Base-by-base conservation (phyloP, 2,113 vertebrate species). In the Otis tarda region DNA sequence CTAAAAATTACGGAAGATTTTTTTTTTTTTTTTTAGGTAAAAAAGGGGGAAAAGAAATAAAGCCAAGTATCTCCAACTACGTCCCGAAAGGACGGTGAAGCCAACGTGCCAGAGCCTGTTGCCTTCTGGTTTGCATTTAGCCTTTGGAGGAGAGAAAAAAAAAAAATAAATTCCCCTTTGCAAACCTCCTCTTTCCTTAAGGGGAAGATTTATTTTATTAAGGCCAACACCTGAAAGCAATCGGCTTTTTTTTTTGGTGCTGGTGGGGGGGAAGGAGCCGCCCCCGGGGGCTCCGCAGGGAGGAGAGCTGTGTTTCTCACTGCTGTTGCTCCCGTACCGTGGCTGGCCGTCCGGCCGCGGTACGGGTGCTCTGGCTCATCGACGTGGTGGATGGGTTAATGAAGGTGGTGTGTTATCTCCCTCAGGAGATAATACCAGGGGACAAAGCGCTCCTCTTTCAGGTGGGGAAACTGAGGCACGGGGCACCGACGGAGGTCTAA, bases 151-250 rank as follows among this genome's bases (percentile, higher is more conserved):
- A 43, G 41, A 16, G n/a, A 43, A 43, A 55, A 49, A 20, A 87
- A 85, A 87, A 67, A 30, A 50, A 3, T 10, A 41, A 41, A 41
- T 5, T 22, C 83, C 70, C 71, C 33, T 33, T 14, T 22, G 15
- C 70, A 64, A 93, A 88, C 79, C 86, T 88, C 79, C 82, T 61
- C 85, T 95, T 91, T 87, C 89, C 78, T 91, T 52, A 64, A 74
- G 91, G 39, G 60, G 68, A 85, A 95, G 92, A 89, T 96, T 93
- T 86, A 93, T 94, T 97, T 95, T 93, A 97, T 97, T 87, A 94
- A 97, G 68, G 75, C 68, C 83, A 15, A 91, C 97, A 97, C 97
- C 97, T 98, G 97, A 97, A 97, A 97, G 96, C 61, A 95, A 97
- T 96, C 45, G 95, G 93, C 47, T 41, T 41, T 41, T 41, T 41